These are phyloP conservation scores for Chromis chromis DNA, from an alignment of 2,797 vertebrate genomes.

Conservation along the genomic window DNA sequence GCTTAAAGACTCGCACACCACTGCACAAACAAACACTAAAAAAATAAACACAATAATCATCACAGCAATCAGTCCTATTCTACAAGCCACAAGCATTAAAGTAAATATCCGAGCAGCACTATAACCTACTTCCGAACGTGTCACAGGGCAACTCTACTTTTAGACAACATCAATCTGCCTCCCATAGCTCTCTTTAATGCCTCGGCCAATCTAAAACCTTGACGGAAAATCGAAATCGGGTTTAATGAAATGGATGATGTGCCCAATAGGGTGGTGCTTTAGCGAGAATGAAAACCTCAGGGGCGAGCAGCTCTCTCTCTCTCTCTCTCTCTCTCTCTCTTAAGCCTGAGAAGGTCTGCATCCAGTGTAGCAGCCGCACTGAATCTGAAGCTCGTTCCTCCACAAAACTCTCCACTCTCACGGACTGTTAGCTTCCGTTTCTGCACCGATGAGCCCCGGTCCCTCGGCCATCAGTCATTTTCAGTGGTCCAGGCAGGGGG, in stretches of 20 bases:
- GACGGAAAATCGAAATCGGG: conserved; percentile 72
- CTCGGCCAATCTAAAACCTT: conserved; percentile 59
- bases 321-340: conserved; percentile 9
- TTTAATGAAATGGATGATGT: conserved; percentile 80
- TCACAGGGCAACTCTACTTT: conserved; percentile 55
- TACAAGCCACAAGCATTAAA: conserved; percentile 51
- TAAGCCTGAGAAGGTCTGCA: conserved; percentile 38
- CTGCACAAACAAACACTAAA: conserved; percentile 43
- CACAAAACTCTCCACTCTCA: conserved; percentile 60
- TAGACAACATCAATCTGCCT: conserved; percentile 66
- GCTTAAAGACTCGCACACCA: conserved; percentile 47
- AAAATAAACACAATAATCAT: conserved; percentile 35
- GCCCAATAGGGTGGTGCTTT: conserved; percentile 66
- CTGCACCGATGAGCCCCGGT: conserved; percentile 56
- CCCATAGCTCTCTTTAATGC: conserved; percentile 64
- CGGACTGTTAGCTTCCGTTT: conserved; percentile 73
- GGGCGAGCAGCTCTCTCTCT: conserved; percentile 22
- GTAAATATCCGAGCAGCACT: conserved; percentile 36
- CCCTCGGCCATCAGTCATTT: conserved; percentile 72
- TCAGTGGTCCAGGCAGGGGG: conserved; percentile 51
- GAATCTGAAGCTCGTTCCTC: conserved; percentile 49
- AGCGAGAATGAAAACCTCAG: conserved; percentile 57
- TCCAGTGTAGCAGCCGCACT: conserved; percentile 38
- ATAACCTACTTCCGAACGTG: conserved; percentile 32
- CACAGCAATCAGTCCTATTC: conserved; percentile 47